Conservation (phyloP, 2,113 vertebrate genomes). For the Ptilorrhoa leucosticta region DNA sequence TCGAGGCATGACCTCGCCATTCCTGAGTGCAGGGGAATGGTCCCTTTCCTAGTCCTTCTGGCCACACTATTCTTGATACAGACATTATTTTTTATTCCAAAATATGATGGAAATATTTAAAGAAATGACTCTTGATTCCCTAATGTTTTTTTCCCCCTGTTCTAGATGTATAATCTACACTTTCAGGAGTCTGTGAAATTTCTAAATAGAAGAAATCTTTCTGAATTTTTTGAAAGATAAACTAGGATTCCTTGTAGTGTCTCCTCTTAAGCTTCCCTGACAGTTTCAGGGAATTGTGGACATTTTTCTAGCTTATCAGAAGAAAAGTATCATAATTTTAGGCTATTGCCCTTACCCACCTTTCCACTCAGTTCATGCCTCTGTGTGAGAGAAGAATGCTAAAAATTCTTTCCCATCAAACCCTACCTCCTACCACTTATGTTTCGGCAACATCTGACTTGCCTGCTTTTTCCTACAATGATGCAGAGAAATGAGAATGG, state of each 20-base stretch:
- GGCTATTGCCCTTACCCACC: background rate
- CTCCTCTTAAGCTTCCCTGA: background rate
- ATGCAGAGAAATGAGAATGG: background rate
- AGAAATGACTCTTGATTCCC: background rate
- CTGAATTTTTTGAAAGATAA: background rate
- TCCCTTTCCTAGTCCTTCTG: background rate
- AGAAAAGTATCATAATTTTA: background rate
- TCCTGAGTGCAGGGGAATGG: rapidly evolving
- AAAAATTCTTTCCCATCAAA: background rate
- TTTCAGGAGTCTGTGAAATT: background rate
- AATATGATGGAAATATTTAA: background rate
- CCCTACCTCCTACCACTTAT: background rate
- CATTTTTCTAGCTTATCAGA: background rate
- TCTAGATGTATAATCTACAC: background rate
- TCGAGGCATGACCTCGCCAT: background rate
- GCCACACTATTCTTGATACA: background rate
- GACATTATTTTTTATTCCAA: background rate
- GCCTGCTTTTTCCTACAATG: background rate
- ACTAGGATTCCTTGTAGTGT: background rate
- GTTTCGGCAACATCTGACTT: background rate
- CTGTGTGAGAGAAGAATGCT: background rate
- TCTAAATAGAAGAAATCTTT: background rate
- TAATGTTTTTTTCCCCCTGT: rapidly evolving
- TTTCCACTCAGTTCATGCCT: background rate
- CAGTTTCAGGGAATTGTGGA: background rate